Evolutionary conservation across 2,888 invertebrate genomes (phyloP), one percentile per base, ranked within the genome.

Genomic region (Diloba caeruleocephala): DNA sequence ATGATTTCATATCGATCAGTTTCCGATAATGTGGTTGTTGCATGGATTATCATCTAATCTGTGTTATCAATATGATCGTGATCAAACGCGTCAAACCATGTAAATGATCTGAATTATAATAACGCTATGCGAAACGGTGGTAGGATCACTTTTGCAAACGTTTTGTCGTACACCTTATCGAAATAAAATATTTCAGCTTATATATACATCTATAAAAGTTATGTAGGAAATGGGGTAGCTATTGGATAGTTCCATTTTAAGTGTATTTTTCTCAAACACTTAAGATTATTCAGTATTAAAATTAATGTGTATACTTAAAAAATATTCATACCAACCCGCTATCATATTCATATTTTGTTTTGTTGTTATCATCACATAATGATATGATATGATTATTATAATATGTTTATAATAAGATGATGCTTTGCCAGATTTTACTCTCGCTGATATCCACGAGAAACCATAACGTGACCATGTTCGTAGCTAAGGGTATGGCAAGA

Each of bases 1-100:
- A 33, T 53, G 33, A 53, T 58, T 42, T 51, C 26, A 34, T 60
- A 45, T 54, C 43, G 28, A 60, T 44, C 53, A 41, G 33, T 60
- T 52, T 53, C 33, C 29, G 34, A 58, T 57, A 44, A 44, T 52
- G 56, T 44, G 44, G 42, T 55, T 50, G 46, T 49, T 41, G 26
- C 49, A 33, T 34, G 36, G 42, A 42, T 45, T 58, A 42, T 48
- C 49, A 50, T 50, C 32, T 43, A 62, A 51, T 41, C 45, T 48
- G 38, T 51, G 41, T 46, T 19, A 52, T 41, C 49, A 49, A 44
- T 46, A 29, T 42, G 5, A 52, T 61, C 31, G 37, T 46, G 44
- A 46, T 32, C 29, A n/a, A n/a, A n/a, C n/a, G n/a, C n/a, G n/a
- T n/a, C n/a, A n/a, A n/a, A 12, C 25, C 19, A 34, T 29, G 36